A percentile compares a stretch with the other conserved stretches of the same genome.
Conservation (phyloP, 2,888 invertebrate species). For the Patella ulyssiponensis region DNA sequence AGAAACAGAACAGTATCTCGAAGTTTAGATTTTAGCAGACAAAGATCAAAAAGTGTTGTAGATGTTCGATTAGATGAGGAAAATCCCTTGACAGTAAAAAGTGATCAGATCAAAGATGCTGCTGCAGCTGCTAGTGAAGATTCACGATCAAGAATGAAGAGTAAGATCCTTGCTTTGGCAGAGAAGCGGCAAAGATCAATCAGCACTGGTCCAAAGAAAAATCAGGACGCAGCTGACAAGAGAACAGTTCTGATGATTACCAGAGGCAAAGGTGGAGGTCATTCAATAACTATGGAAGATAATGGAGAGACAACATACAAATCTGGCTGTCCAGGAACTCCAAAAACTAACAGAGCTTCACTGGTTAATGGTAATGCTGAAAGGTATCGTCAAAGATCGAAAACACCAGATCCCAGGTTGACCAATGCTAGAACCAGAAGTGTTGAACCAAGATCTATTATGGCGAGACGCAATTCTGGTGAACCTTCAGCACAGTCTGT, state of each 20-base stretch:
- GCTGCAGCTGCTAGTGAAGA: slow-evolving; percentile 13
- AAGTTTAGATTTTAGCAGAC: slow-evolving; percentile 8
- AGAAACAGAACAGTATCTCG: slow-evolving; percentile 13
- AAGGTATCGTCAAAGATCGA: slow-evolving; percentile 21
- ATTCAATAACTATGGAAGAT: slow-evolving; percentile 42
- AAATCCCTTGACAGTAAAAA: slow-evolving; percentile 25
- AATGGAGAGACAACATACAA: slow-evolving; percentile 32
- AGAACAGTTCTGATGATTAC: slow-evolving; percentile 46
- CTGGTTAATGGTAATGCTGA: slow-evolving; percentile 9
- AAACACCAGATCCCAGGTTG: slow-evolving; percentile 31
- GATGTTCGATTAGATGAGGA: slow-evolving; percentile 18
- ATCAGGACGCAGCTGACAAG: slow-evolving; percentile 37
- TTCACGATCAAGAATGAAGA: slow-evolving; percentile 25
- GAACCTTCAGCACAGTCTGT: background rate
- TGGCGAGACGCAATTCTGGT: slow-evolving; percentile 23
- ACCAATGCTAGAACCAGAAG: slow-evolving; percentile 42
- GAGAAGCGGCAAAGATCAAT: slow-evolving; percentile 29
- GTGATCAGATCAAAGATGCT: slow-evolving; percentile 35
- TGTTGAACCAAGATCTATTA: slow-evolving; percentile 43
- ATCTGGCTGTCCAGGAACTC: background rate
- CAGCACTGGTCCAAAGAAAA: slow-evolving; percentile 33
- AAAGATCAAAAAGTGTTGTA: slow-evolving; percentile 17
- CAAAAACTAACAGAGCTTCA: slow-evolving; percentile 14
- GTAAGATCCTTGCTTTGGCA: slow-evolving; percentile 15
- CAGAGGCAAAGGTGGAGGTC: slow-evolving; percentile 44